Evolutionary conservation across 37 sponge, comb jelly and placozoan species (phyloP).

Genomic region (Halisarca cf. caerulea): DNA sequence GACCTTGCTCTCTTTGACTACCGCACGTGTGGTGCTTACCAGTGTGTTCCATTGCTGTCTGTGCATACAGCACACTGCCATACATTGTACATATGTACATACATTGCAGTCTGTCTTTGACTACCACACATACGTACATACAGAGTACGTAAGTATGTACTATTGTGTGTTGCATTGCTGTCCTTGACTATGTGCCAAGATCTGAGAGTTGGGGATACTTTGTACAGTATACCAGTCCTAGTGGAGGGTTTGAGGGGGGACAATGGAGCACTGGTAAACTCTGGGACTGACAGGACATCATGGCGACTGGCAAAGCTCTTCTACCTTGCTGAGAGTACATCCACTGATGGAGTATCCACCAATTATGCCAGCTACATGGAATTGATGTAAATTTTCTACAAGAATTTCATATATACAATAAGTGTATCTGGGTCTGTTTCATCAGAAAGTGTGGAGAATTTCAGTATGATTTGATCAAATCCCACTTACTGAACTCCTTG

Average conservation of each 20-base stretch:
- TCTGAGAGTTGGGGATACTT: neutral
- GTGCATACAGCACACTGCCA: neutral
- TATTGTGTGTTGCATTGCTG: no score
- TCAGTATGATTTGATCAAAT: no score
- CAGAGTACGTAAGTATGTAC: constrained; percentile 4
- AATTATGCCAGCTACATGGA: constrained; percentile 30
- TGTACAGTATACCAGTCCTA: constrained; percentile 24
- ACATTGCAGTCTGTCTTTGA: neutral
- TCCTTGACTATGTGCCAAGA: constrained; percentile 9
- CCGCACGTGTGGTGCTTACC: neutral
- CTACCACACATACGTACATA: neutral
- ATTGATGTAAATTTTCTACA: constrained; percentile 49
- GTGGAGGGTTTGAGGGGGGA: neutral
- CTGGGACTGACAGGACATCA: constrained; percentile 10
- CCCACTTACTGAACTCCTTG: no score
- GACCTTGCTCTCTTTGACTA: no score
- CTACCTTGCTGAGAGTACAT: constrained; percentile 43
- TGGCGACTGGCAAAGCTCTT: constrained; percentile 67
- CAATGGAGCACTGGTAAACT: neutral
- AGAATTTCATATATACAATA: no score
- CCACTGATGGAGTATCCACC: neutral
- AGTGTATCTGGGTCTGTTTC: no score
- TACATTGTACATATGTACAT: neutral
- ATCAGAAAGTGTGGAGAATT: no score
- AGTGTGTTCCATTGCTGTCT: neutral